These are phyloP conservation scores for Gadopsis bispinosus DNA, from an alignment of 2,797 vertebrate species.

Conservation along the genomic window DNA sequence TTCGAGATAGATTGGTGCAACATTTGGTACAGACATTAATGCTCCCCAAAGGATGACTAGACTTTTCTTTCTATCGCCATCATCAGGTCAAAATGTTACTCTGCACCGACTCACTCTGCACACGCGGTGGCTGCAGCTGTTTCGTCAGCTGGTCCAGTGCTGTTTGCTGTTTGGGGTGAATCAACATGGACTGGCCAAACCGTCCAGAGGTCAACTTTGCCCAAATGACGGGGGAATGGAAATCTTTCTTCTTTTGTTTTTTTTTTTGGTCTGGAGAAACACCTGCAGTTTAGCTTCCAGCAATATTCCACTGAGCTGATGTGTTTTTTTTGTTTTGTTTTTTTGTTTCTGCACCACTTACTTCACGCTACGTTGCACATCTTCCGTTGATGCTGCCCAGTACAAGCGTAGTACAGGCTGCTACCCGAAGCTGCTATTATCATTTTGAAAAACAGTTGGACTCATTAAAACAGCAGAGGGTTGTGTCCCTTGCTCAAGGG, in stretches of 20 bases:
- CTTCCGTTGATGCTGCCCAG: background rate
- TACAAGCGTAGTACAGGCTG: background rate
- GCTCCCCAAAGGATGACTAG: background rate
- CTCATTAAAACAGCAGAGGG: conserved; percentile 40
- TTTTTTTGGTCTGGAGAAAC: background rate
- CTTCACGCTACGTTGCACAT: conserved; percentile 4
- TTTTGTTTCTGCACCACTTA: background rate
- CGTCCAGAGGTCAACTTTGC: no score
- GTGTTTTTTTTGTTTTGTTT: background rate
- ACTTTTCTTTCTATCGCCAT: background rate
- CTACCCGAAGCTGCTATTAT: background rate
- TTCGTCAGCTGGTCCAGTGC: no score
- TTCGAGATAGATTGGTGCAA: background rate
- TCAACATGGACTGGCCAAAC: background rate
- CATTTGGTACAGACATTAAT: background rate
- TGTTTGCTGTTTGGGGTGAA: background rate
- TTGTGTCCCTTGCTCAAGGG: conserved; percentile 29
- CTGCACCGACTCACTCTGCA: background rate
- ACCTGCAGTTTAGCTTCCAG: background rate
- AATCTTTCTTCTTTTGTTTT: no score
- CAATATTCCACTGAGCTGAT: background rate
- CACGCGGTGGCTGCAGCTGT: no score
- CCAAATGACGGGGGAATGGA: no score
- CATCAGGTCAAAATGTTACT: background rate
- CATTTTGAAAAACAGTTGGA: conserved; percentile 23